Percentiles rank a stretch among this genome's conserved stretches.
Evolutionary conservation across 2,888 invertebrate genomes (phyloP).

Genomic region (Teleiodes luculella): DNA sequence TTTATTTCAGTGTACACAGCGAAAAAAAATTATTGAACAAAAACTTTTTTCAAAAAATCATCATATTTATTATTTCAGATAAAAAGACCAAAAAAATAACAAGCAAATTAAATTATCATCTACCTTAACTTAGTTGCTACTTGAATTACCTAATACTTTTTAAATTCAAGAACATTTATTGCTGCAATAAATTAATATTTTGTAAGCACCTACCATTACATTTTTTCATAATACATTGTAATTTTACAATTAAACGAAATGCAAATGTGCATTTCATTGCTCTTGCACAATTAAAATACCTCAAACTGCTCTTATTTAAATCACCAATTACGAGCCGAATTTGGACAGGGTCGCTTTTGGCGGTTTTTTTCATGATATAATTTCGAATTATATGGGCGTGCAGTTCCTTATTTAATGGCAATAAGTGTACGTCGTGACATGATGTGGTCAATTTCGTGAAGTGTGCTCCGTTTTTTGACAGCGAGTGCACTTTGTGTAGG

Average conservation of each 20-base stretch:
- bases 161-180: background rate
- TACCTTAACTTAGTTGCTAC: too few relatives aligned
- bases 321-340: conserved; percentile 6
- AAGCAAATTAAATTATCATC: too few relatives aligned
- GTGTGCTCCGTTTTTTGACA: conserved; percentile 4
- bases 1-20: conserved; percentile 24
- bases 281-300: conserved; percentile 9
- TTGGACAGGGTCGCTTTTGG: background rate
- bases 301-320: conserved; percentile 10
- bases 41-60: too few relatives aligned
- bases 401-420: conserved; percentile 6
- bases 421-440: conserved; percentile 13
- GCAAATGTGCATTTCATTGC: conserved; percentile 5
- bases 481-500: conserved; percentile 15
- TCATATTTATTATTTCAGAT: too few relatives aligned
- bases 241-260: conserved; percentile 5
- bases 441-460: background rate
- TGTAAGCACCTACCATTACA: background rate
- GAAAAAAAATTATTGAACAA: too few relatives aligned
- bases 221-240: background rate
- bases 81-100: background rate
- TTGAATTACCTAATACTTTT: background rate
- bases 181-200: background rate
- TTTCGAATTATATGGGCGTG: conserved; percentile 7
- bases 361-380: conserved; percentile 6